phyloP scores from a whole-genome alignment of 2,113 vertebrate species.

The Stercorarius parasiticus region DNA sequence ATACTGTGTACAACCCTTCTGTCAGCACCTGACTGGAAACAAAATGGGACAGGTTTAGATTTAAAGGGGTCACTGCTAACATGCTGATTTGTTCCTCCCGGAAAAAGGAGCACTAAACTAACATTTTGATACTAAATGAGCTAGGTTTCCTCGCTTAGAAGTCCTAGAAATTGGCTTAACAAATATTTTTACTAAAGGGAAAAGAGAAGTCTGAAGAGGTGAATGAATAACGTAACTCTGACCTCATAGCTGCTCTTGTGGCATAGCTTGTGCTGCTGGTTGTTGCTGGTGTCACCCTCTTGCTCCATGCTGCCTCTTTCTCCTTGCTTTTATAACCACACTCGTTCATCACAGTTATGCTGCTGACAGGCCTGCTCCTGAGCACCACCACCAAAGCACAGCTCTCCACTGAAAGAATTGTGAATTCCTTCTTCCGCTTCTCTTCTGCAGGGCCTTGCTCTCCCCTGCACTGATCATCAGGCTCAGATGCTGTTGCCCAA shows the following conservation, averaged over 20 bases:
- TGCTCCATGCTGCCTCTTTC: not conserved
- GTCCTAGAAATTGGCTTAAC: not conserved
- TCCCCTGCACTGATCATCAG: not conserved
- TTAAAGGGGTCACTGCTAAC: not conserved
- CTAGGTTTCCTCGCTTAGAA: not conserved
- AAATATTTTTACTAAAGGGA: not conserved
- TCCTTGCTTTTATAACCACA: not conserved
- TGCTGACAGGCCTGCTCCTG: not conserved
- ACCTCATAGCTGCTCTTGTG: not conserved
- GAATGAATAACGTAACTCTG: not conserved
- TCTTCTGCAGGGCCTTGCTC: not conserved
- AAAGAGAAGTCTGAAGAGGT: not conserved
- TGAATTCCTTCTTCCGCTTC: not conserved
- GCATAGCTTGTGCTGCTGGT: not conserved
- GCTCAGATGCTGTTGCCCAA: not conserved
- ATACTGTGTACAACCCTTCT: not conserved
- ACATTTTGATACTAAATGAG: not conserved
- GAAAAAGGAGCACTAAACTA: not conserved
- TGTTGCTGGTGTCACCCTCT: not conserved
- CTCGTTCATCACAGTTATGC: no score
- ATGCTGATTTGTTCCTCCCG: not conserved
- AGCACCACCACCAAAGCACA: not conserved
- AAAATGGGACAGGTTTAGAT: not conserved
- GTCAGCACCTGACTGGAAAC: not conserved
- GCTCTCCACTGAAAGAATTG: not conserved